Evolutionary conservation across 30 jellyfish, hydroid and myxozoan species (phyloP).

Genomic region (Hydra vulgaris): DNA sequence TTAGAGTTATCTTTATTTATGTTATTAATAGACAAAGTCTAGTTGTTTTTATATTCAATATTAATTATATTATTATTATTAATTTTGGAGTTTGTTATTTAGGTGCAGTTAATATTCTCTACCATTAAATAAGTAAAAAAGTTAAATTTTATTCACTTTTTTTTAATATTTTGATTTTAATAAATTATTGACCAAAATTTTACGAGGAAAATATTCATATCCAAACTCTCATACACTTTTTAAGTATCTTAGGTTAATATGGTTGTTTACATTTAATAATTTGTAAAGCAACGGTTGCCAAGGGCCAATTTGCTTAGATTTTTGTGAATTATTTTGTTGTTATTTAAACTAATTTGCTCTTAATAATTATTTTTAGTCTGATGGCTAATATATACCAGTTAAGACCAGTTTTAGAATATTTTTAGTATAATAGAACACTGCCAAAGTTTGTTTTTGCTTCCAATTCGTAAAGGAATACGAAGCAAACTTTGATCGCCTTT

Average conservation of each 20-base stretch:
- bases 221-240: background rate
- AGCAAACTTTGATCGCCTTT: too few species aligned
- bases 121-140: background rate
- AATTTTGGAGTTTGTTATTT: too few species aligned
- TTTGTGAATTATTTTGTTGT: background rate
- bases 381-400: too few species aligned
- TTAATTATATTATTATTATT: too few species aligned
- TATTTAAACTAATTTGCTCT: background rate
- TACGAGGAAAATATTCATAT: background rate
- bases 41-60: too few species aligned
- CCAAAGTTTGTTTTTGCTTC: too few species aligned
- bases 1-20: too few species aligned
- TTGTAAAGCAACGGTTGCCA: background rate
- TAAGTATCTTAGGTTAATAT: background rate
- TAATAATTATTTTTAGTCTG: background rate
- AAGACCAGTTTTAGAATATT: too few species aligned
- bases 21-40: too few species aligned
- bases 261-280: background rate
- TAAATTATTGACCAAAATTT: background rate
- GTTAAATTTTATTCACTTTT: too few species aligned
- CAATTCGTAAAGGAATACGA: too few species aligned
- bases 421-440: background rate
- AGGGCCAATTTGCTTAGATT: background rate
- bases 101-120: too few species aligned
- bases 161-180: background rate